Conservation (phyloP, 2,888 invertebrate genomes). For the Diarsia rubi region DNA sequence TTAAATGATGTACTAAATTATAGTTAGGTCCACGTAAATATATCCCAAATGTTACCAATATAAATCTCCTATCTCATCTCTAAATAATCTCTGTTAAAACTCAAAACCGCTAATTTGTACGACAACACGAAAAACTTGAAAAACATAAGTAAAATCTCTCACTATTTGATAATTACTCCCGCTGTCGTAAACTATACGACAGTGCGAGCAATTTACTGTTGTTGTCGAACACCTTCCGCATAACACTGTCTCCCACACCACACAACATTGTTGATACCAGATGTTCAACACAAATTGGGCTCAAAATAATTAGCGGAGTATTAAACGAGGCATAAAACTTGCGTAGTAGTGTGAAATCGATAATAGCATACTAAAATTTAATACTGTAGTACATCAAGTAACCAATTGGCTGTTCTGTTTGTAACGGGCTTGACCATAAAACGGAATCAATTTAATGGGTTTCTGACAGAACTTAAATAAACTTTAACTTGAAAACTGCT, state of each 20-base stretch:
- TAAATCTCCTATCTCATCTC: neutral
- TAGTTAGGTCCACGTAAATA: neutral
- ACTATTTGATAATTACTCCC: conserved; percentile 43
- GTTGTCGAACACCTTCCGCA: conserved; percentile 49
- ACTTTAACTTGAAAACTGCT: conserved; percentile 20
- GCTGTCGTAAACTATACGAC: conserved; percentile 55
- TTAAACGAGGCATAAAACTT: conserved; percentile 79
- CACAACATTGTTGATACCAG: conserved; percentile 57
- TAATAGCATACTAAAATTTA: conserved; percentile 77
- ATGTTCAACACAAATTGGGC: conserved; percentile 64
- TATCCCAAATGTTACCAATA: neutral
- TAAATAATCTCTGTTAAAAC: neutral
- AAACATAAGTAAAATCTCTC: conserved; percentile 34
- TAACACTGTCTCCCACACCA: conserved; percentile 23
- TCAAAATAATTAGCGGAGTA: conserved; percentile 81
- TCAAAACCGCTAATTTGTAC: conserved; percentile 27
- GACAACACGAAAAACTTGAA: neutral
- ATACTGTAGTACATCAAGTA: conserved; percentile 59
- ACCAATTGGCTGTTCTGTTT: conserved; percentile 59
- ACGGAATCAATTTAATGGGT: conserved; percentile 57
- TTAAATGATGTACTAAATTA: too few species aligned
- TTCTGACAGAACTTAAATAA: conserved; percentile 42
- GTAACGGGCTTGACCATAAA: conserved; percentile 58
- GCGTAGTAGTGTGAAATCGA: conserved; percentile 77
- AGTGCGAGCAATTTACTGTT: conserved; percentile 47